Base-by-base conservation (phyloP, 1,140 invertebrate genomes). In the Drosophila lini region DNA sequence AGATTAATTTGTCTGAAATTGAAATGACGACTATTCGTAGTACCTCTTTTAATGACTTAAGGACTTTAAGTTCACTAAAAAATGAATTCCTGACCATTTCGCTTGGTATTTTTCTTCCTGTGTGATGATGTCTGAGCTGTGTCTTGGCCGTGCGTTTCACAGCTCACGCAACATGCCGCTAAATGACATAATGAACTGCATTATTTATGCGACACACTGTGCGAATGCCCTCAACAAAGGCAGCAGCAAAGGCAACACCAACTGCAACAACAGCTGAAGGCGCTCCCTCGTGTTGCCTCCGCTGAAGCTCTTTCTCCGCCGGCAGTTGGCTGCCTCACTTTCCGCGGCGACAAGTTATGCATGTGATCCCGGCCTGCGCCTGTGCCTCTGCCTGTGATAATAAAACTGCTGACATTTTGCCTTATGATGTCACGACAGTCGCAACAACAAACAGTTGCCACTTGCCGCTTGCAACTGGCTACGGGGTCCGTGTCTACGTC, bases 111-210 rank as follows among this genome's bases (percentile, higher is more conserved):
- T 38, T 40, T 56, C 10, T 16, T 15, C 7, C 15, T 41, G 34
- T 61, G 68, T 76, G 25, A 50, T 61, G 63, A 79, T 62, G 59
- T 69, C 32, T 42, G 36, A 71, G 56, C 65, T 83, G 47, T 64
- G 45, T 73, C 70, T 82, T 70, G 74, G 74, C 59, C 64, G 59
- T 56, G 61, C 60, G 38, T 64, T 64, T 64, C 56, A 61, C 61
- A 76, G 57, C 58, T 64, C 84, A 89, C 84, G 84, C 84, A 89
- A 89, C 74, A 63, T 89, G 84, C 78, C 74, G 81, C 84, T 84
- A 89, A 89, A 90, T 89, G 84, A 89, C 84, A 89, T 89, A 89
- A 89, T 89, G 84, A 89, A 89, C 84, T 89, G 84, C 80, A 89
- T 89, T 89, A 89, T 89, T 89, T 89, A 89, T 89, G 85, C 84